Evolutionary conservation across 1,140 invertebrate genomes (phyloP), one percentile per base, ranked within the genome.

Genomic region (Sogatella furcifera): DNA sequence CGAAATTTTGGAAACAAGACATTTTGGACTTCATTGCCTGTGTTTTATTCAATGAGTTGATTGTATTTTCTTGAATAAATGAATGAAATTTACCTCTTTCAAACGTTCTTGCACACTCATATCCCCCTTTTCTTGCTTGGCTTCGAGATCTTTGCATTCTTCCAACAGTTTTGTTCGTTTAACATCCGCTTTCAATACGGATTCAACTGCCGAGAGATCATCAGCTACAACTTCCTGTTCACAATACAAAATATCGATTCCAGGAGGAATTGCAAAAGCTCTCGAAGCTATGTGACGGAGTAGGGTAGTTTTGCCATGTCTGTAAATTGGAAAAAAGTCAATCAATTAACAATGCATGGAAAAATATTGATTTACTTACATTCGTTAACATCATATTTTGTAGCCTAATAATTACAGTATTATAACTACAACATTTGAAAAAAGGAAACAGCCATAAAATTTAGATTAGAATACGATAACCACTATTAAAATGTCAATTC

Each of bases 191-290:
- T 91, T 93, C 0, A 99, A 72, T 6, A 99, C 90, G 11, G 91
- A 89, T 67, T 97, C 86, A 11, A 98, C 92, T 42, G 96, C 93
- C 8, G 90, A 84, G 6, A 85, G 88, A 63, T 93, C 85, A 74
- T 97, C 95, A 13, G 95, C 94, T 0, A 92, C 83, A 28, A 98
- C 95, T 80, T 98, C 96, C 80, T 99, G 97, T 77, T 99, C 97
- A 74, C 97, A 99, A 65, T 97, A 88, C 52, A 99, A 76, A 61
- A 99, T 90, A 77, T 99, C 97, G 65, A 99, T 99, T 66, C 90
- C 92, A 0, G 92, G 87, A 2, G 97, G 97, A 70, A 99, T 95
- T 57, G 86, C 85, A 65, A 99, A 89, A 5, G 86, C 86, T 69
- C 92, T 78, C 56, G 86, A 85, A 8, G 89, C 89, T 68, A 99